phyloP scores from a whole-genome alignment of 2,888 invertebrate genomes.

The Caenorhabditis doughertyi region DNA sequence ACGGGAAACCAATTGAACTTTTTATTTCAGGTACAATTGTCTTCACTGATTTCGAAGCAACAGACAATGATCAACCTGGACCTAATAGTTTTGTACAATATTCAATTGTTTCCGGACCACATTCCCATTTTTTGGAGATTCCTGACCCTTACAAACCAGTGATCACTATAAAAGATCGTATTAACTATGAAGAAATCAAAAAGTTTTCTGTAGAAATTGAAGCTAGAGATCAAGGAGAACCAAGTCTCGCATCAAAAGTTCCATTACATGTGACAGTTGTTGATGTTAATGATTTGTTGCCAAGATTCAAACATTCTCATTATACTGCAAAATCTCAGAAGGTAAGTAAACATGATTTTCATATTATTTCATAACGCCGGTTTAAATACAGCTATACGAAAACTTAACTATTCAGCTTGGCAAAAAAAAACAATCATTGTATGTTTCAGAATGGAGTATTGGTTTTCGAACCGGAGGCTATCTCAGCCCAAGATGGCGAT shows the following conservation, averaged over 20 bases:
- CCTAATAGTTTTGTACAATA: constrained; percentile 81
- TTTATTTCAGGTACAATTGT: constrained; percentile 76
- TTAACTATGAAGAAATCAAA: constrained; percentile 79
- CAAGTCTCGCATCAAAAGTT: constrained; percentile 68
- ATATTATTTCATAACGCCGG: too few relatives aligned
- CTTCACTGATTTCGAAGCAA: constrained; percentile 78
- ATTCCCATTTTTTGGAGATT: constrained; percentile 75
- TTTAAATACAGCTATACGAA: neutral
- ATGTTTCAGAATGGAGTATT: constrained; percentile 71
- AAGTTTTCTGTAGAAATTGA: constrained; percentile 77
- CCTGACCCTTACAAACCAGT: constrained; percentile 77
- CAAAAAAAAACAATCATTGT: neutral
- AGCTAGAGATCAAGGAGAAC: constrained; percentile 77
- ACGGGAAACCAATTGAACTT: constrained; percentile 1
- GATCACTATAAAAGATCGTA: constrained; percentile 75
- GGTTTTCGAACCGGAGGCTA: constrained; percentile 74
- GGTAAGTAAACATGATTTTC: too few relatives aligned
- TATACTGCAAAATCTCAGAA: constrained; percentile 76
- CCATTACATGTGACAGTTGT: constrained; percentile 75
- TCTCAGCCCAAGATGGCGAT: constrained; percentile 78
- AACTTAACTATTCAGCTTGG: neutral
- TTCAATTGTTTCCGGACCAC: constrained; percentile 71
- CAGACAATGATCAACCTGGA: constrained; percentile 80
- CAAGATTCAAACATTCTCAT: constrained; percentile 73
- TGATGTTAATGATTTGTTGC: constrained; percentile 79